phyloP scores from a whole-genome alignment of 2,797 vertebrate species.

The Peromyscus eremicus region DNA sequence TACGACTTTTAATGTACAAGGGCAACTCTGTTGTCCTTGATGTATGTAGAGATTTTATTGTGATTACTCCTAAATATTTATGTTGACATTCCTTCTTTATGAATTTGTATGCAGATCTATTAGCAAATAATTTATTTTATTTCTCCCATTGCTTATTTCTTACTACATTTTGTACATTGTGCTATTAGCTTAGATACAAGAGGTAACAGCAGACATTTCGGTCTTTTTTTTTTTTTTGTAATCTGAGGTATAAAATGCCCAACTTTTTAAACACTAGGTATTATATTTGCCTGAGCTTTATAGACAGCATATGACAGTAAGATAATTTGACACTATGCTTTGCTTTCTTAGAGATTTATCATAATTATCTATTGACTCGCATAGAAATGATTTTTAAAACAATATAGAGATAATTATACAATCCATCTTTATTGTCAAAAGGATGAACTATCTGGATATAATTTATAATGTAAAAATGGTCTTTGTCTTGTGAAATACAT shows the following conservation, averaged over 20 bases:
- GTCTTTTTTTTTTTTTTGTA: not conserved
- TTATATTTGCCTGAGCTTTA: not conserved
- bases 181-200: not conserved
- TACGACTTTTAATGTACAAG: not conserved
- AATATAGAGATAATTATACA: too few relatives aligned
- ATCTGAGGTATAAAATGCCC: not conserved
- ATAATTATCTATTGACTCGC: not conserved
- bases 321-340: fast-evolving
- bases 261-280: too few relatives aligned
- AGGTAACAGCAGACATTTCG: not conserved
- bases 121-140: not conserved
- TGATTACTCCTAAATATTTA: not conserved
- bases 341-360: not conserved
- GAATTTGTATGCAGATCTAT: not conserved
- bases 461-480: not conserved
- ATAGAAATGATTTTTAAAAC: too few relatives aligned
- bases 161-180: not conserved
- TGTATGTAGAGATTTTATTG: not conserved
- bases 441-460: not conserved
- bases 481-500: too few relatives aligned
- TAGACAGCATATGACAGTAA: not conserved
- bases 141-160: not conserved
- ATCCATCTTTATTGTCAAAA: not conserved
- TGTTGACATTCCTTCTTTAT: not conserved
- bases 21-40: not conserved